Percentiles rank a stretch among this genome's conserved stretches.
Conservation (phyloP, 2,888 invertebrate species). For the Agrochola litura region DNA sequence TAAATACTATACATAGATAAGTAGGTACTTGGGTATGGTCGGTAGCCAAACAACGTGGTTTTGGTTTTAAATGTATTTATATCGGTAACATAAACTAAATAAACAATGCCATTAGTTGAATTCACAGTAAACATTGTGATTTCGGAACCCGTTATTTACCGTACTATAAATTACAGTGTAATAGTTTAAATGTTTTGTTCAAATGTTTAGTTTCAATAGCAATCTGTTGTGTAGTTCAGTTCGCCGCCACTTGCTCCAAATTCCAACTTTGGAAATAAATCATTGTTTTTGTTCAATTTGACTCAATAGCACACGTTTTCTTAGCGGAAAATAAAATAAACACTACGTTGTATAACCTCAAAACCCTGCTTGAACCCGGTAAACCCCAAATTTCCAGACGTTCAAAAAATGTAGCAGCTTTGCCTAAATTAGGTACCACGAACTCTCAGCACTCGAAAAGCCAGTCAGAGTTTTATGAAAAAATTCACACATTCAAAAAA, state of each 20-base stretch:
- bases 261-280: constrained; percentile 49
- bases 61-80: constrained; percentile 25
- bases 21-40: no score
- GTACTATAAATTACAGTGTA: constrained; percentile 49
- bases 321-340: constrained; percentile 12
- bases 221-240: constrained; percentile 37
- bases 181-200: constrained; percentile 61
- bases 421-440: constrained; percentile 20
- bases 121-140: constrained; percentile 51
- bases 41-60: not conserved
- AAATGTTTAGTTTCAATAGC: constrained; percentile 42
- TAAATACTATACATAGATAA: no score
- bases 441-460: constrained; percentile 18
- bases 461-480: constrained; percentile 38
- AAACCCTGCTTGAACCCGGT: not conserved
- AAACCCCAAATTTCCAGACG: constrained; percentile 9
- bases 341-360: not conserved
- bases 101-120: constrained; percentile 53
- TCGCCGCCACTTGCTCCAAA: constrained; percentile 38
- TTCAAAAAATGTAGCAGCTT: constrained; percentile 4
- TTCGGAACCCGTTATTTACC: constrained; percentile 47
- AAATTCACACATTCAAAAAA: constrained; percentile 47
- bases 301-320: constrained; percentile 10
- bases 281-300: constrained; percentile 38
- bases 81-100: constrained; percentile 34